Evolutionary conservation across 1,140 invertebrate genomes (phyloP).

Genomic region (Hesperophylax magnus): DNA sequence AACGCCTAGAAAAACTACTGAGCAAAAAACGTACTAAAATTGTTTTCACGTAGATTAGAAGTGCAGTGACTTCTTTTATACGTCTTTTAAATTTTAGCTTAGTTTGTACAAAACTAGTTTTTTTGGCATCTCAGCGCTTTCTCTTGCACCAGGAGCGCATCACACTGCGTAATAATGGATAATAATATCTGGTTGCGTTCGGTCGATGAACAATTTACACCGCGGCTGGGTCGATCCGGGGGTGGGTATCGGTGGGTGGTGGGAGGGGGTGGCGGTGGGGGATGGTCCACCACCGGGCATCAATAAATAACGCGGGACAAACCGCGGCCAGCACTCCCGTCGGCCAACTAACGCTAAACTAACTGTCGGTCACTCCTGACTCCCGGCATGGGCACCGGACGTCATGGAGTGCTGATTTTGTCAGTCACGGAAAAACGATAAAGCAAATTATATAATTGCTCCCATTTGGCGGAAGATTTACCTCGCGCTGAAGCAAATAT

Average conservation of each 20-base stretch:
- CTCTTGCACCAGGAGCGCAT: constrained; percentile 32
- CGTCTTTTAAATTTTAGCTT: no score
- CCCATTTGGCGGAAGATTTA: not conserved
- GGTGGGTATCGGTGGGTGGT: not conserved
- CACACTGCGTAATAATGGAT: constrained; percentile 55
- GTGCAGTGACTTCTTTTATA: no score
- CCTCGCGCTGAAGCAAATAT: not conserved
- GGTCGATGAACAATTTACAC: constrained; percentile 58
- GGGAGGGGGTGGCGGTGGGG: not conserved
- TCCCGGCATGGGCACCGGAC: constrained; percentile 15
- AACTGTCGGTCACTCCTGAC: constrained; percentile 44
- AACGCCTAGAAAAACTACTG: no score
- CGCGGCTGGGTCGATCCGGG: constrained; percentile 44
- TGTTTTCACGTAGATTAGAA: no score
- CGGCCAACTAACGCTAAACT: constrained; percentile 39
- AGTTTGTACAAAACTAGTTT: no score
- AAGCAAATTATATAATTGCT: constrained; percentile 1
- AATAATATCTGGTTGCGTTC: constrained; percentile 58
- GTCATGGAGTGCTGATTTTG: constrained; percentile 41
- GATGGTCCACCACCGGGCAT: constrained; percentile 44
- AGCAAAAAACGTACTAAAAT: no score
- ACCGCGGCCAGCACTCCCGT: constrained; percentile 45
- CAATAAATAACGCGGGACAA: constrained; percentile 54
- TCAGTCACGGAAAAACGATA: constrained; percentile 40
- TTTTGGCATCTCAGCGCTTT: not conserved